These are phyloP conservation scores for Liposcelis brunnea DNA, from an alignment of 2,888 invertebrate genomes.

Conservation along the genomic window DNA sequence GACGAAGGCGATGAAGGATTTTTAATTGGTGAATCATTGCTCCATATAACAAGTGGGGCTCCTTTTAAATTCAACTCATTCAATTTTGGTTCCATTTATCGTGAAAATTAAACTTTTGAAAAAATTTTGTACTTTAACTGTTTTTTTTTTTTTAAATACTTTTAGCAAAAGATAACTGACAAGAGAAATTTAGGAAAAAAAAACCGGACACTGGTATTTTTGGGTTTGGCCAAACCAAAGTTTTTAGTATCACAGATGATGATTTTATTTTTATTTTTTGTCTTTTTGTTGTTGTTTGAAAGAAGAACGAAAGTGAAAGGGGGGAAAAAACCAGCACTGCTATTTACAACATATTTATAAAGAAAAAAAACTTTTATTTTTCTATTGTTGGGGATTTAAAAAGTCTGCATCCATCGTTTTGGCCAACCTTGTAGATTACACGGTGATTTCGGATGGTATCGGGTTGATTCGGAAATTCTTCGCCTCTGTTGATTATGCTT, in stretches of 20 bases:
- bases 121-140: no score
- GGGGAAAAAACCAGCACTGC: no score
- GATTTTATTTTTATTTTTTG: no score
- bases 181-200: no score
- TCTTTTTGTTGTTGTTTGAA: no score
- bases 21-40: neutral
- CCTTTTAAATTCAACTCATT: neutral
- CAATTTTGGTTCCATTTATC: constrained; percentile 4
- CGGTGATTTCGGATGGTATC: constrained; percentile 12
- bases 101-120: no score
- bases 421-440: constrained; percentile 27
- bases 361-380: neutral
- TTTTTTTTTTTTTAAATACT: neutral
- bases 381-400: neutral
- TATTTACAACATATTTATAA: no score
- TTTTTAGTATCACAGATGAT: no score
- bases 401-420: constrained; percentile 20
- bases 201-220: no score
- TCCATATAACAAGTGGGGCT: neutral
- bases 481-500: constrained; percentile 6
- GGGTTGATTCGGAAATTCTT: neutral
- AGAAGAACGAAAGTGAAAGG: no score
- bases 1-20: neutral
- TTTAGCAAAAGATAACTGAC: neutral
- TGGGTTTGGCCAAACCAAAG: no score